A percentile compares a stretch with the other conserved stretches of the same genome.
These are phyloP conservation scores for Rhegmatorhina hoffmannsi DNA, from an alignment of 2,113 vertebrate species.

Conservation along the genomic window DNA sequence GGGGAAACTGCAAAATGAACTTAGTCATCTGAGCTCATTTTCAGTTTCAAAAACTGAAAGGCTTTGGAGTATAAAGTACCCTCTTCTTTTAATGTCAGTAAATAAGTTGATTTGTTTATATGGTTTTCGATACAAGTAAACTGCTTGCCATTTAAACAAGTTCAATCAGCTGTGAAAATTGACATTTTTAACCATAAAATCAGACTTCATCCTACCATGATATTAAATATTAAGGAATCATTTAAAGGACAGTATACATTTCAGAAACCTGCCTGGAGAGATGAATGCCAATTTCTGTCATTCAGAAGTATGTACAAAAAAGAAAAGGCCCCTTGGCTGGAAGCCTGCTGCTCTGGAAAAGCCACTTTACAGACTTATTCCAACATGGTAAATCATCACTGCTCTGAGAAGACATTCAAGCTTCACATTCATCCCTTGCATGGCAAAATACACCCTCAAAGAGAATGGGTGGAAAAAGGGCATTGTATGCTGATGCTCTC, in stretches of 20 bases:
- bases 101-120: conserved; percentile 73
- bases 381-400: not conserved
- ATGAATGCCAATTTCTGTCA: conserved; percentile 46
- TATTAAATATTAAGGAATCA: conserved; percentile 72
- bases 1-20: conserved; percentile 37
- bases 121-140: conserved; percentile 64
- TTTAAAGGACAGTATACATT: conserved; percentile 65
- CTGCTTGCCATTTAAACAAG: conserved; percentile 70
- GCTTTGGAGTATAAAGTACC: conserved; percentile 38
- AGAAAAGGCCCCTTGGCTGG: not conserved
- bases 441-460: not conserved
- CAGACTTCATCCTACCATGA: conserved; percentile 68
- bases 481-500: not conserved
- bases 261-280: conserved; percentile 62
- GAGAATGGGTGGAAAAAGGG: not conserved
- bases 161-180: conserved; percentile 72
- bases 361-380: conserved; percentile 17
- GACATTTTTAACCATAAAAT: conserved; percentile 74
- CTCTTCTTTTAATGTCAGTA: conserved; percentile 63
- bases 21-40: conserved; percentile 56
- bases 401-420: not conserved
- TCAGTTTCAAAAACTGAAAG: conserved; percentile 34
- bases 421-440: not conserved
- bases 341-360: conserved; percentile 18
- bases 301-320: not conserved